Conservation (phyloP, 1,140 invertebrate genomes). For the Drosophila kohkoa region DNA sequence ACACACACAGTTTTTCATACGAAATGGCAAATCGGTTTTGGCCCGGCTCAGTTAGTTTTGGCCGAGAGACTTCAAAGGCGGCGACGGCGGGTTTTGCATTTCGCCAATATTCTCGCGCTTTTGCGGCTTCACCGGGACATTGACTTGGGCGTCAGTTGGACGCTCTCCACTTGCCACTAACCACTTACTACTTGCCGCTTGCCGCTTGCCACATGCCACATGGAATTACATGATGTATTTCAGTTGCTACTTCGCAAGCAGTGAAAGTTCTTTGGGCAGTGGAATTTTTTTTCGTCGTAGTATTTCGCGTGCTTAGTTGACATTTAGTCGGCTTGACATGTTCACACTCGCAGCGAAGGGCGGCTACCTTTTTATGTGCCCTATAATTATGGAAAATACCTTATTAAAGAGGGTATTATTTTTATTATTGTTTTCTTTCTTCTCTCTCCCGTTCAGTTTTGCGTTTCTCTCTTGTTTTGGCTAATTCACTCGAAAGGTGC, state of each 20-base stretch:
- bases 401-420: conserved; percentile 35
- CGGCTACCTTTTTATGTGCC: conserved; percentile 63
- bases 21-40: conserved; percentile 73
- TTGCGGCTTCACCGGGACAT: conserved; percentile 62
- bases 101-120: conserved; percentile 81
- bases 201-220: conserved; percentile 5
- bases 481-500: conserved; percentile 29
- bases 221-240: conserved; percentile 44
- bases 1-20: conserved; percentile 52
- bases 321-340: conserved; percentile 77
- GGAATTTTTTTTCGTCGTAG: conserved; percentile 50
- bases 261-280: conserved; percentile 64
- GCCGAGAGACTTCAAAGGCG: conserved; percentile 72
- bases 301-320: conserved; percentile 73
- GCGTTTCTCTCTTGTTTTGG: conserved; percentile 11
- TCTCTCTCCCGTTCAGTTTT: background rate
- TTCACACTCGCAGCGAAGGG: conserved; percentile 67
- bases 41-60: conserved; percentile 46
- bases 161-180: background rate
- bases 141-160: conserved; percentile 46
- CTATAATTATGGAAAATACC: conserved; percentile 49
- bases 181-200: conserved; percentile 1
- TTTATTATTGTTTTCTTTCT: conserved; percentile 14
- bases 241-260: conserved; percentile 55
- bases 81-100: conserved; percentile 72